Evolutionary conservation across 1,140 invertebrate species (phyloP).

Genomic region (Theocolax elegans): DNA sequence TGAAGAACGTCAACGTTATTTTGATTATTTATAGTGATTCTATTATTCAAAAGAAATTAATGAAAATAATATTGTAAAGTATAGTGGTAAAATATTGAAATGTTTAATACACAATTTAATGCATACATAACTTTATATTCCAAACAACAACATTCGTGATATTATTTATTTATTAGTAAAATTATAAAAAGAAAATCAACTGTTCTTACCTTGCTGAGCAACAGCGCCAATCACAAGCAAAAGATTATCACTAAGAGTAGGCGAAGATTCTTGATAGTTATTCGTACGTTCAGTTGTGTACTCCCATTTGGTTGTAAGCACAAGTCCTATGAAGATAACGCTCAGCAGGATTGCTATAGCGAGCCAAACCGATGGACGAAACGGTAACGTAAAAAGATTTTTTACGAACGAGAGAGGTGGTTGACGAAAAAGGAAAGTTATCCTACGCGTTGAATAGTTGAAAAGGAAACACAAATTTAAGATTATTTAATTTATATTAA

Average conservation of each 20-base stretch:
- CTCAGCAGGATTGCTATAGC: slow-evolving; percentile 50
- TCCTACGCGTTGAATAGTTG: slow-evolving; percentile 49
- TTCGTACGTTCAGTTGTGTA: slow-evolving; percentile 6
- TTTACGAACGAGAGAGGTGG: slow-evolving; percentile 75
- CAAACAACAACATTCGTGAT: too few species aligned
- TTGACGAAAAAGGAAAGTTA: slow-evolving; percentile 74
- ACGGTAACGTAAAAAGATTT: slow-evolving; percentile 74
- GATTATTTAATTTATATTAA: too few species aligned
- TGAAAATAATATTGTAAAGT: too few species aligned
- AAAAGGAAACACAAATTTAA: not conserved
- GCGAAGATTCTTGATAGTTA: not conserved
- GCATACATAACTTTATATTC: too few species aligned
- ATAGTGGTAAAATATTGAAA: too few species aligned
- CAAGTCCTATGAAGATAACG: slow-evolving; percentile 1
- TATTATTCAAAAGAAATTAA: too few species aligned
- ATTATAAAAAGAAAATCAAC: too few species aligned
- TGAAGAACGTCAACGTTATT: too few species aligned
- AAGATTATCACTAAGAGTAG: slow-evolving; percentile 53
- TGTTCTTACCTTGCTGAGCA: slow-evolving; percentile 58
- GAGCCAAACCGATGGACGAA: slow-evolving; percentile 72
- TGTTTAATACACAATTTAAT: too few species aligned
- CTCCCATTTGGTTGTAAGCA: slow-evolving; percentile 23
- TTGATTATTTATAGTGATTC: too few species aligned
- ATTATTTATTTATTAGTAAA: too few species aligned
- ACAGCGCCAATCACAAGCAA: slow-evolving; percentile 53